These are phyloP conservation scores for Charaxes varanes DNA, from an alignment of 1,140 invertebrate species.

Conservation along the genomic window DNA sequence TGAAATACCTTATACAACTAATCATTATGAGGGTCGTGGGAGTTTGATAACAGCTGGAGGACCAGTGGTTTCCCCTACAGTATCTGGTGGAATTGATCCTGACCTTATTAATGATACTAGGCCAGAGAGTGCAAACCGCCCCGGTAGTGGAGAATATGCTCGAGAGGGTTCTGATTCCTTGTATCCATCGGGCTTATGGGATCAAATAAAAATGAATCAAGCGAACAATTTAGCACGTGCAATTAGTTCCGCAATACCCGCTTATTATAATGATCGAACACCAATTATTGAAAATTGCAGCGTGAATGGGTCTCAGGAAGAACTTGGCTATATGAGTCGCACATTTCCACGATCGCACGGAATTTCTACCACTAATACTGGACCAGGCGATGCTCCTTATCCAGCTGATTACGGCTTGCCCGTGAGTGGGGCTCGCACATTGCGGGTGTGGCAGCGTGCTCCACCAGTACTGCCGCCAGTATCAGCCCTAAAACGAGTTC, in stretches of 20 bases:
- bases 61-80: constrained; percentile 80
- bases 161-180: constrained; percentile 80
- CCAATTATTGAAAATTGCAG: constrained; percentile 81
- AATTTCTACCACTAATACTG: constrained; percentile 28
- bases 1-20: constrained; percentile 78
- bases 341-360: constrained; percentile 72
- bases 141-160: constrained; percentile 81
- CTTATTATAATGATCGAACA: constrained; percentile 82
- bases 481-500: constrained; percentile 84
- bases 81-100: constrained; percentile 84
- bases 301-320: constrained; percentile 75
- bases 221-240: constrained; percentile 72
- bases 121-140: constrained; percentile 71
- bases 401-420: constrained; percentile 87
- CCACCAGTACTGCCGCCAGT: constrained; percentile 88
- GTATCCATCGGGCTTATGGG: constrained; percentile 83
- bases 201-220: constrained; percentile 70
- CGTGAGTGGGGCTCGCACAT: constrained; percentile 82
- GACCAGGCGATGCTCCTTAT: constrained; percentile 72
- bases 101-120: constrained; percentile 88
- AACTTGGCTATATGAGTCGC: constrained; percentile 73
- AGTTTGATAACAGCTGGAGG: constrained; percentile 75
- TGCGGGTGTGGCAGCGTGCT: constrained; percentile 89
- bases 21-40: constrained; percentile 77
- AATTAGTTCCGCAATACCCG: constrained; percentile 70